Base-by-base conservation (phyloP, 2,797 vertebrate genomes). In the Gephyroberyx darwinii region DNA sequence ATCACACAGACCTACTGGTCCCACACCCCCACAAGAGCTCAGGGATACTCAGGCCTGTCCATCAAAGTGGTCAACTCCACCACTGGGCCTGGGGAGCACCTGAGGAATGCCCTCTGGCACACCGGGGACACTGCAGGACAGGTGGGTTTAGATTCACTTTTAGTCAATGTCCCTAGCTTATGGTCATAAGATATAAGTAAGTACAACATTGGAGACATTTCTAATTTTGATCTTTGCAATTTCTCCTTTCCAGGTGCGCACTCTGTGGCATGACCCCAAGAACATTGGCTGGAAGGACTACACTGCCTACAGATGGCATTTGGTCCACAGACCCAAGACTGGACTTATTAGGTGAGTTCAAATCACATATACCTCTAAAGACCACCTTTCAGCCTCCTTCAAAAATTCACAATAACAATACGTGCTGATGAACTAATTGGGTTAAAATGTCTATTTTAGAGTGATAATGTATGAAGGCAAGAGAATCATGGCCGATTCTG, bases 21-120 rank as follows among this genome's bases (percentile, higher is more conserved):
- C 51, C 85, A 92, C 59, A 94, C 95, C 10, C 98, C 98, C 63
- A 99, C 97, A 5, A 96, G 91, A 94, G 98, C 98, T 86, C 97
- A 99, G 84, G 98, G 98, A 52, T 99, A 99, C 89, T 97, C 97
- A 0, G 98, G 98, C 72, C 94, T 99, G 73, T 98, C 98, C 54
- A 98, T 99, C 88, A 99, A 99, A 92, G 96, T 98, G 31, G 96
- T 99, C 57, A 99, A 99, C 90, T 99, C 98, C 1, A 99, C 98
- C 81, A 98, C 96, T 0, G 98, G 98, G 12, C 98, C 98, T 8
- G 98, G 98, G 13, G 97, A 98, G 86, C 98, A 99, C 81, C 93
- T 99, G 88, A 95, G 98, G 88, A 99, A 99, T 3, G 98, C 98
- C 67, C 89, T 99, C 85, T 99, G 98, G 98, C 98, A 99, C 90